These are phyloP conservation scores for Rutilus rutilus DNA, from an alignment of 2,113 vertebrate species.

Conservation along the genomic window DNA sequence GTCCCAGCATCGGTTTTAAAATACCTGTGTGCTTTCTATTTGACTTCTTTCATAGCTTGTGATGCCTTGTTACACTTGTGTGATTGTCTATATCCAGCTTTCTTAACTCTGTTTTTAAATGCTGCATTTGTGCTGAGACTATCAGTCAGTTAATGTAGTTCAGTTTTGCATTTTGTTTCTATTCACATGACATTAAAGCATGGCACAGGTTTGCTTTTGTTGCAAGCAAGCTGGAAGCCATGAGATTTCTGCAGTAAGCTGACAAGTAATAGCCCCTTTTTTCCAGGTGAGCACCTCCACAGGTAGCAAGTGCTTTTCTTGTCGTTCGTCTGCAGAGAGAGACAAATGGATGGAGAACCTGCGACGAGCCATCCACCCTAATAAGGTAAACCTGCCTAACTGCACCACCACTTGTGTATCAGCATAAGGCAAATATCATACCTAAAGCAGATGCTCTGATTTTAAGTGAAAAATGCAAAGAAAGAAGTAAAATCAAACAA, in stretches of 20 bases:
- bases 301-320: conserved; percentile 98
- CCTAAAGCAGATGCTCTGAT: background rate
- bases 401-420: background rate
- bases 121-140: background rate
- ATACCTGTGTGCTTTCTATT: background rate
- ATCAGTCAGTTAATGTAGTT: background rate
- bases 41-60: background rate
- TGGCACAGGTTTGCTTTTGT: background rate
- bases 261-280: conserved; percentile 43
- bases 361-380: conserved; percentile 94
- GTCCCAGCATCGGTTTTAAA: background rate
- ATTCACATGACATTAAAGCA: background rate
- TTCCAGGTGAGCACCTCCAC: conserved; percentile 93
- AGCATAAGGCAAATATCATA: background rate
- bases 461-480: background rate
- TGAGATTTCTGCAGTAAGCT: background rate
- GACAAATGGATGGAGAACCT: conserved; percentile 99
- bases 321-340: conserved; percentile 94
- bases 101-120: background rate
- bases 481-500: background rate
- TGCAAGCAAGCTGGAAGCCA: background rate
- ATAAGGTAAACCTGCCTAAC: conserved; percentile 83
- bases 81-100: background rate
- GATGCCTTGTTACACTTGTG: background rate
- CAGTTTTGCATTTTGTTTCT: conserved; percentile 3